A percentile compares a stretch with the other conserved stretches of the same genome.
Evolutionary conservation across 2,113 vertebrate genomes (phyloP).

Genomic region (Pyrgilauda ruficollis): DNA sequence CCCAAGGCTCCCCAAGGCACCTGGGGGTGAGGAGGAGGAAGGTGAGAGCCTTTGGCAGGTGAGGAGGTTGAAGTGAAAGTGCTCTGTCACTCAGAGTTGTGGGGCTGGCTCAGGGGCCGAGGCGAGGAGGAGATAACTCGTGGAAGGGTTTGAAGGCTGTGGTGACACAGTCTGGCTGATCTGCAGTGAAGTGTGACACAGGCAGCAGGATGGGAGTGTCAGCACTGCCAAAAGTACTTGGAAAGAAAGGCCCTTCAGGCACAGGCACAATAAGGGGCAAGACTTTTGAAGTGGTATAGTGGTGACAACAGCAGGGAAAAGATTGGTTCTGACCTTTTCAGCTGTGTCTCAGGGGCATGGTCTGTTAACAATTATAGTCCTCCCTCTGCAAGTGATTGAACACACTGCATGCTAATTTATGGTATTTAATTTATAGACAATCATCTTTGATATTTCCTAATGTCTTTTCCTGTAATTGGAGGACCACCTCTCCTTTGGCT

Average conservation of each 20-base stretch:
- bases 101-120: neutral
- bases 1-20: neutral
- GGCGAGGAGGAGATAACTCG: rapidly evolving
- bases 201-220: neutral
- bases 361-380: neutral
- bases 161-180: neutral
- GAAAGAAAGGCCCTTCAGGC: neutral
- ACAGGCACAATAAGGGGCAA: neutral
- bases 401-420: neutral
- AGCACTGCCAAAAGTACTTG: neutral
- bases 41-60: rapidly evolving
- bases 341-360: neutral
- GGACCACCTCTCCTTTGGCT: neutral
- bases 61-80: neutral
- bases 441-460: neutral
- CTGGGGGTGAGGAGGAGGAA: rapidly evolving
- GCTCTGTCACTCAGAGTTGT: neutral
- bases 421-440: neutral
- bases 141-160: neutral
- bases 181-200: neutral
- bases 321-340: neutral
- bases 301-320: neutral
- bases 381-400: neutral
- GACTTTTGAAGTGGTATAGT: neutral
- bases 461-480: neutral